Evolutionary conservation across 2,113 vertebrate genomes (phyloP).

Genomic region (Coptodon bakossiorum): DNA sequence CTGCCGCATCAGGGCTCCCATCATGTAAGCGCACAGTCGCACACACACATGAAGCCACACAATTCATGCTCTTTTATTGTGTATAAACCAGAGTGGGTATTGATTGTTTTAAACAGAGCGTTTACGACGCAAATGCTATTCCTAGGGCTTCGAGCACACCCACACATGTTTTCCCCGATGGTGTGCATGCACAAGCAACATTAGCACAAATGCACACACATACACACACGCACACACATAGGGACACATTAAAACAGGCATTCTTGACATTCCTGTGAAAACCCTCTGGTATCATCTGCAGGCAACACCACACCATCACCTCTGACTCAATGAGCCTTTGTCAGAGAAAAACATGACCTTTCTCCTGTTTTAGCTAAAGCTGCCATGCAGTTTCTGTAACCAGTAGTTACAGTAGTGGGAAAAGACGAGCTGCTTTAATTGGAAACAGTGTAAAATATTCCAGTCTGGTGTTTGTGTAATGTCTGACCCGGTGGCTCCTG

Average conservation of each 20-base stretch:
- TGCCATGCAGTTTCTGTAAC: neutral
- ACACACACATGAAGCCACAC: neutral
- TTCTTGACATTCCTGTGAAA: slow-evolving; percentile 23
- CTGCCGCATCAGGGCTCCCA: slow-evolving; percentile 32
- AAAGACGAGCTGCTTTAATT: slow-evolving; percentile 13
- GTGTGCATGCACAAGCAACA: neutral
- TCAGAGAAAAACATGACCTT: slow-evolving; percentile 19
- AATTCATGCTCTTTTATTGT: slow-evolving; percentile 11
- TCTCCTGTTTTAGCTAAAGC: neutral
- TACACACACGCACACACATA: neutral
- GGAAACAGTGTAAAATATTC: slow-evolving; percentile 38
- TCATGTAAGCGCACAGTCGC: neutral
- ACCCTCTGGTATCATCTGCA: slow-evolving; percentile 17
- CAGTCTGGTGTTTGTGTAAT: slow-evolving; percentile 8
- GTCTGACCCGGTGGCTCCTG: slow-evolving; percentile 35
- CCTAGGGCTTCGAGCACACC: slow-evolving; percentile 44
- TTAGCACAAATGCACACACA: neutral
- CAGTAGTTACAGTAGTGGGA: slow-evolving; percentile 7
- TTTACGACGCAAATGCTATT: slow-evolving; percentile 63
- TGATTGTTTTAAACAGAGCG: slow-evolving; percentile 67
- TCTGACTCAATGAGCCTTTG: slow-evolving; percentile 16
- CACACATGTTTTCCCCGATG: slow-evolving; percentile 45
- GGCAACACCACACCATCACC: slow-evolving; percentile 6
- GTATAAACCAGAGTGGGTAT: slow-evolving; percentile 50
- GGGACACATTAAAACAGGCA: slow-evolving; percentile 21